Evolutionary conservation across 2,113 vertebrate genomes (phyloP), one percentile per base, ranked within the genome.

Genomic region (Platysternon megacephalum): DNA sequence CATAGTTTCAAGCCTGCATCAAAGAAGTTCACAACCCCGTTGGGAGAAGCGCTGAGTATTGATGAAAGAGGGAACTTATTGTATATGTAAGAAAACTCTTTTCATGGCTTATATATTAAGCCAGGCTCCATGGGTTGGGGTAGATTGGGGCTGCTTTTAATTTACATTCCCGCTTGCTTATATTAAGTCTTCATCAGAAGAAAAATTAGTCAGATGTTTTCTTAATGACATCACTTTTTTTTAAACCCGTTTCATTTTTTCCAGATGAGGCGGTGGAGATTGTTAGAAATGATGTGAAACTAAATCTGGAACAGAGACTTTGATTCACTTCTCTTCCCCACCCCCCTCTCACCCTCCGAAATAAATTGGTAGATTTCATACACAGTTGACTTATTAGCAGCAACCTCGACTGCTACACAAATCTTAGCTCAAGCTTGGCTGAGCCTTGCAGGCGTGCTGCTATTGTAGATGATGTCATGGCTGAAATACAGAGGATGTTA

Each of bases 11-110:
- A 95, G 97, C 90, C 95, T 96, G 96, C 96, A 97, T 98, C 97
- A 98, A 98, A 98, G 97, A 95, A 96, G 94, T 97, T 97, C 97
- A 97, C 97, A 97, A 91, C 96, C 95, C 97, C 97, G 91, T 96
- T 90, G 97, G 97, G 97, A 97, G 94, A 98, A 97, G 94, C 95
- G 91, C 84, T 96, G 95, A 97, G 95, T 97, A 97, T 94, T 98
- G 97, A 98, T 98, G 97, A 97, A 98, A 97, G 97, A 97, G 97
- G 89, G 89, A 97, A 97, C 97, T 97, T 97, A 98, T 97, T 98
- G 97, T 97, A 87, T 98, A 98, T 98, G 97, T 97, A 97, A 97
- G 95, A 98, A 96, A 97, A 97, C 96, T 97, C 98, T 96, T 98
- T 98, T 97, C 96, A 95, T 97, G 97, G 96, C 95, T 95, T 98